Conservation (phyloP, 2,113 vertebrate species). For the Cacatua alba region DNA sequence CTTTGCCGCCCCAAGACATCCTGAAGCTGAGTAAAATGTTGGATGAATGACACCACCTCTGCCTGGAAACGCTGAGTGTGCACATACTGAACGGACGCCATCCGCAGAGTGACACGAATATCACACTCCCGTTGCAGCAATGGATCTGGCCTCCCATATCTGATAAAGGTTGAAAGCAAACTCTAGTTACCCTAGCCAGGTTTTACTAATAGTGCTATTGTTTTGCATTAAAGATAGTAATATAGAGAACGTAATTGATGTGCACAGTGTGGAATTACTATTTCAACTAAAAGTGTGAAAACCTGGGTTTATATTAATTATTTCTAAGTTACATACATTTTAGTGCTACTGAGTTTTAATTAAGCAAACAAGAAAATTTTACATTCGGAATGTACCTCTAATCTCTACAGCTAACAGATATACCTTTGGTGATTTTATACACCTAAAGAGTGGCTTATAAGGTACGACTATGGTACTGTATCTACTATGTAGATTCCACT, state of each 20-base stretch:
- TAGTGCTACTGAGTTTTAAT: not conserved
- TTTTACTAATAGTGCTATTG: not conserved
- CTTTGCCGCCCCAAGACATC: conserved; percentile 93
- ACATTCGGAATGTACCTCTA: not conserved
- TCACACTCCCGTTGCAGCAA: conserved; percentile 86
- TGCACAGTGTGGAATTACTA: not conserved
- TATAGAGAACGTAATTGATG: accelerated
- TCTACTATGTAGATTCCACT: not conserved
- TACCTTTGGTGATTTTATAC: not conserved
- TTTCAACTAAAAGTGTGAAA: not conserved
- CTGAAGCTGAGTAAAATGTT: conserved; percentile 96
- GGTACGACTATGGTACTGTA: not conserved
- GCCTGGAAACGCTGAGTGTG: conserved; percentile 98
- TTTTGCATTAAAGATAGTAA: not conserved
- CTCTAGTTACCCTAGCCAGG: accelerated
- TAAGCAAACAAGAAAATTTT: not conserved
- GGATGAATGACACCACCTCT: conserved; percentile 93
- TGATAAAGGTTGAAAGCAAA: not conserved
- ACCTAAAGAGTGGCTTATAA: not conserved
- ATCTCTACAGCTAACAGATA: not conserved
- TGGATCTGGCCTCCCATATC: conserved; percentile 83
- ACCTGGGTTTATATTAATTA: not conserved
- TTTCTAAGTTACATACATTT: not conserved
- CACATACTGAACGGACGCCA: conserved; percentile 96
- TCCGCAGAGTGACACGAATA: conserved; percentile 84